phyloP scores from a whole-genome alignment of 2,113 vertebrate genomes.

The Eudyptes chrysolophus region DNA sequence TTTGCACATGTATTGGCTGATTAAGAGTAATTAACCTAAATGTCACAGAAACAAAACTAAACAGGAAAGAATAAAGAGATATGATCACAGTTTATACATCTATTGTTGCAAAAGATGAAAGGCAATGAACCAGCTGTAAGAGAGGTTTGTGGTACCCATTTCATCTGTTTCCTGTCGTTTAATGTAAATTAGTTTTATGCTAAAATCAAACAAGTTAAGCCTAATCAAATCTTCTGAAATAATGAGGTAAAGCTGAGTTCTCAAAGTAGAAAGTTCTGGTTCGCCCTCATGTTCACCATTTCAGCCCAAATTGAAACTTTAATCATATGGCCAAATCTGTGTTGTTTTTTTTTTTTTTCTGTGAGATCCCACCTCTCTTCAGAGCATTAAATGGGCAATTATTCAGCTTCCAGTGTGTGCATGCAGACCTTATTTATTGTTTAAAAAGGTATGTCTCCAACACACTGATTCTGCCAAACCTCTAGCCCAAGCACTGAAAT shows the following conservation, averaged over 20 bases:
- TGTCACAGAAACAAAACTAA: neutral
- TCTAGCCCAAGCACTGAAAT: neutral
- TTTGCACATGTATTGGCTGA: neutral
- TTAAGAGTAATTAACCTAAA: neutral
- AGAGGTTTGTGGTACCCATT: neutral
- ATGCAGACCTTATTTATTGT: neutral
- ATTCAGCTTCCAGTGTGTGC: neutral
- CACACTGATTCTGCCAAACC: neutral
- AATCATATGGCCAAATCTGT: neutral
- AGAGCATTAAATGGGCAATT: neutral
- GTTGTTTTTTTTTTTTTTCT: too few species aligned
- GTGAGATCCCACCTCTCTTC: neutral
- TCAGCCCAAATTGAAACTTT: neutral
- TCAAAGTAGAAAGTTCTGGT: neutral
- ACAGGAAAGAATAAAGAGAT: neutral
- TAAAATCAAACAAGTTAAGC: neutral
- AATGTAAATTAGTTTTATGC: neutral
- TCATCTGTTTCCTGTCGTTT: neutral
- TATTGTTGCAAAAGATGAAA: neutral
- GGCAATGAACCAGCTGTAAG: neutral
- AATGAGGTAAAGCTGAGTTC: neutral
- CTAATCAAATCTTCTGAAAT: neutral
- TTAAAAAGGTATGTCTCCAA: neutral
- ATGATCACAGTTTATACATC: neutral
- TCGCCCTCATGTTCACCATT: neutral